Evolutionary conservation across 2,113 vertebrate genomes (phyloP).

Genomic region (Ahaetulla prasina): DNA sequence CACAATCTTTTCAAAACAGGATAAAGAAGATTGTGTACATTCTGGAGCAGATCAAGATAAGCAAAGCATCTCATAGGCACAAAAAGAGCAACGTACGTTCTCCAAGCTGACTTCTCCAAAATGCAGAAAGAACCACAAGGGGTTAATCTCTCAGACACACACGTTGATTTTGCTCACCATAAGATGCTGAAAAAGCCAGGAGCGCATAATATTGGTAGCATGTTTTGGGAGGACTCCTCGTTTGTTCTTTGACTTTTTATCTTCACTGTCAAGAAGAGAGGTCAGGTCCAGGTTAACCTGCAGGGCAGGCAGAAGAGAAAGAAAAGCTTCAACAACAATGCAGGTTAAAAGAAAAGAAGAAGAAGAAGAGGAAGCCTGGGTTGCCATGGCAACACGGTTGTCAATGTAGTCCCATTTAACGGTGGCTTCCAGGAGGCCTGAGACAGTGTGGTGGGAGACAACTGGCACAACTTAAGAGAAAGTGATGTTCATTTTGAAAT

Average conservation of each 20-base stretch:
- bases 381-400: constrained; percentile 51
- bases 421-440: background rate
- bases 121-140: constrained; percentile 1
- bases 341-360: constrained; percentile 21
- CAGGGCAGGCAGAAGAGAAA: constrained; percentile 50
- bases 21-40: background rate
- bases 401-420: constrained; percentile 31
- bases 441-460: background rate
- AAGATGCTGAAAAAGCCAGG: constrained; percentile 99
- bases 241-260: constrained; percentile 99
- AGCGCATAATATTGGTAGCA: constrained; percentile 99
- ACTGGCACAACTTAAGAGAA: background rate
- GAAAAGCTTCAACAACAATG: constrained; percentile 57
- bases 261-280: constrained; percentile 91
- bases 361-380: background rate
- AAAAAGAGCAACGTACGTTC: background rate
- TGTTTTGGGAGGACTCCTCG: constrained; percentile 96
- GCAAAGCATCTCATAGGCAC: background rate
- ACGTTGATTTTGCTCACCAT: constrained; percentile 80
- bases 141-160: constrained; percentile 17
- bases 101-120: background rate
- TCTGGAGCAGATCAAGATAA: background rate
- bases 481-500: background rate
- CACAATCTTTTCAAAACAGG: background rate
- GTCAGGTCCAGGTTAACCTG: constrained; percentile 96